Conservation (phyloP, 1,140 invertebrate genomes). For the Lysiphlebus fabarum region DNA sequence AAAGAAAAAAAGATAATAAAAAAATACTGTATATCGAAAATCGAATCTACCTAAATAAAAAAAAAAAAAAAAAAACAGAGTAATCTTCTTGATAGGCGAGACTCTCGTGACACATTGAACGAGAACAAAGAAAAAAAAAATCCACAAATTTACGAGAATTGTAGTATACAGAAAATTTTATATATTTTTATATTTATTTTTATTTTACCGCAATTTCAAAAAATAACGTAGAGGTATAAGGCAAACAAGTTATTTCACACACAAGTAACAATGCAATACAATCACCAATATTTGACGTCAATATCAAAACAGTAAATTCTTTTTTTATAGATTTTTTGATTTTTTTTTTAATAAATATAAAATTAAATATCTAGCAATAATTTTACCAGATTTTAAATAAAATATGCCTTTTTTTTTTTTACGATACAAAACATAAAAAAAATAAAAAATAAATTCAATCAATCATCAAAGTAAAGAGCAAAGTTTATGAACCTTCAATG, state of each 20-base stretch:
- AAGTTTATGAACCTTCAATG: not conserved
- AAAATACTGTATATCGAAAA: not conserved
- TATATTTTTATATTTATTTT: too few relatives aligned
- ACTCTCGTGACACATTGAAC: slow-evolving; percentile 9
- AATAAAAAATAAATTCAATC: not conserved
- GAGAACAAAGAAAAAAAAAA: too few relatives aligned
- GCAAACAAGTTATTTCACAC: too few relatives aligned
- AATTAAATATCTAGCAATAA: not conserved
- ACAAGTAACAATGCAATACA: too few relatives aligned
- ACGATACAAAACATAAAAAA: not conserved
- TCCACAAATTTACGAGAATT: too few relatives aligned
- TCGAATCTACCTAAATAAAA: not conserved
- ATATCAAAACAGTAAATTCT: not conserved
- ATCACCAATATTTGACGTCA: too few relatives aligned
- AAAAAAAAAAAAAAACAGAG: slow-evolving; percentile 18
- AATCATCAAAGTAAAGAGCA: not conserved
- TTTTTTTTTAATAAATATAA: too few relatives aligned
- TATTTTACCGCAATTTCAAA: too few relatives aligned
- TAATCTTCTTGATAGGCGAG: slow-evolving; percentile 14
- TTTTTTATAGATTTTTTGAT: too few relatives aligned
- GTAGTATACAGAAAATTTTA: too few relatives aligned
- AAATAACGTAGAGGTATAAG: too few relatives aligned
- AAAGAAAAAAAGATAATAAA: not conserved
- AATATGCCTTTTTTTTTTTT: slow-evolving; percentile 31
- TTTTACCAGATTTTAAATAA: slow-evolving; percentile 28